Base-by-base conservation (phyloP, 2,888 invertebrate genomes). In the Pterostichus madidus region DNA sequence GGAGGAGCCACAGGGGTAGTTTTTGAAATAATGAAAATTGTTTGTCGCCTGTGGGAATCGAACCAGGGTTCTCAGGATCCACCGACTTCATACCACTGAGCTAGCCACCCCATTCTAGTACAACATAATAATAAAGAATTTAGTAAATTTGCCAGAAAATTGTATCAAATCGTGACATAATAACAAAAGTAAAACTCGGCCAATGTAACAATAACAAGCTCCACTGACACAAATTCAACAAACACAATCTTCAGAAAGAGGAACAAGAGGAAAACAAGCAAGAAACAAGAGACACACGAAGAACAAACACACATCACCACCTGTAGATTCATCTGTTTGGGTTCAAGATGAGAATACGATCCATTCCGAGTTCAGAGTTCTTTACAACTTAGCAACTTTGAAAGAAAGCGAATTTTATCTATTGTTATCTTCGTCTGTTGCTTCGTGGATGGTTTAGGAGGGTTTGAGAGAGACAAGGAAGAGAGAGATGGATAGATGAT, bases 251-350 rank as follows among this genome's bases (percentile, higher is more conserved):
- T 8, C 1, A 5, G 3, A 39, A 39, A 39, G 39, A 39, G 8
- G 8, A 39, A 8, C 6, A 15, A 31, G 15, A 32, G 8, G 32
- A 64, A 64, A 59, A 59, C 17, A 8, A 15, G 8, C 64, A 64
- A 64, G 13, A 71, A 71, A 44, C 68, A 44, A 71, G 11, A 71
- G 17, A 44, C 44, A 6, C 68, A 8, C 44, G 44, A 71, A 39
- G 39, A 39, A 64, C 64, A 64, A 64, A 64, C 64, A 31, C 59
- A 64, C 64, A 71, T 71, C 44, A 44, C 68, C 68, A 71, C 68
- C 68, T 71, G 68, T 71, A 71, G 68, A 39, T 71, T 71, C 39
- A 39, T 39, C 44, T 71, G 68, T 71, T 71, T 44, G 68, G 44
- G 44, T 44, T 56, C 53, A 15, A 56, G 6, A 3, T 56, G 13